Evolutionary conservation across 2,113 vertebrate species (phyloP).

Genomic region (Petromus typicus): DNA sequence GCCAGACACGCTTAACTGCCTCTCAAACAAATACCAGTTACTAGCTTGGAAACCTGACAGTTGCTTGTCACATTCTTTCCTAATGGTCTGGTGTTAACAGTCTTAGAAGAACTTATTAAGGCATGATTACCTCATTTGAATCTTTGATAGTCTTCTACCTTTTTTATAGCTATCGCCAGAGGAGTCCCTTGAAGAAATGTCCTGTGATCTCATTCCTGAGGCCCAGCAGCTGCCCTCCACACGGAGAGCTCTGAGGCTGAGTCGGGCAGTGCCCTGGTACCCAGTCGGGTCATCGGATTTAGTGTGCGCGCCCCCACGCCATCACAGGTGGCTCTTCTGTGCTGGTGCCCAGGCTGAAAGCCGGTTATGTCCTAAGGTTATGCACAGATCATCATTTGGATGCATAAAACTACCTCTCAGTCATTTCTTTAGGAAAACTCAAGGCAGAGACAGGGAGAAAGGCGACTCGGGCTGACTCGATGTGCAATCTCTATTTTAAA

Average conservation of each 20-base stretch:
- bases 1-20: background rate
- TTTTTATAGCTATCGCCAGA: slow-evolving; percentile 17
- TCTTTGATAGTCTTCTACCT: slow-evolving; percentile 40
- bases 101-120: slow-evolving; percentile 56
- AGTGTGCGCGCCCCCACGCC: background rate
- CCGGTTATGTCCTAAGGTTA: background rate
- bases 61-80: slow-evolving; percentile 69
- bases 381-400: slow-evolving; percentile 2
- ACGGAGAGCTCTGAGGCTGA: background rate
- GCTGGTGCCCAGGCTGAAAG: background rate
- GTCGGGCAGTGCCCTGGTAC: background rate
- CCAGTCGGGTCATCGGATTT: background rate
- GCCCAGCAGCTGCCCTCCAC: background rate
- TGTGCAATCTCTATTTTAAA: background rate
- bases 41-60: slow-evolving; percentile 71
- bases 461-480: background rate
- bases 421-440: background rate
- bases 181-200: background rate
- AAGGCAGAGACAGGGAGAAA: background rate
- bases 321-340: background rate
- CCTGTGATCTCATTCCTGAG: background rate
- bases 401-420: background rate
- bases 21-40: slow-evolving; percentile 42
- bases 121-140: slow-evolving; percentile 44
- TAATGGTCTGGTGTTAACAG: slow-evolving; percentile 29